Evolutionary conservation across 1,140 invertebrate genomes (phyloP), one percentile per base, ranked within the genome.

Genomic region (Pararge aegeria): DNA sequence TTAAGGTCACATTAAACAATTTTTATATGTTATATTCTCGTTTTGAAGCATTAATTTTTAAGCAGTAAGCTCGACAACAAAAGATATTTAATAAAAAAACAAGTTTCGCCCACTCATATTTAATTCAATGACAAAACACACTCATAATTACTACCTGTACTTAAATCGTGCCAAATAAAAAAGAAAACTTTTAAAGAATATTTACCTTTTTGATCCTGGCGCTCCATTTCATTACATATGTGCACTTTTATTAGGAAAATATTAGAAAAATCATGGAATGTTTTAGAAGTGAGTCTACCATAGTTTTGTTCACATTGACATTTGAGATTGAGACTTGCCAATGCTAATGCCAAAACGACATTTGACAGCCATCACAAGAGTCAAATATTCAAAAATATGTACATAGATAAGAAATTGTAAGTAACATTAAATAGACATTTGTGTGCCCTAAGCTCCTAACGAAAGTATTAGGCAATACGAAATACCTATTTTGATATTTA

Each of bases 171-270:
- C 7, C 30, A 12, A 34, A 12, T n/a, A 34, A 34, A 34, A 34
- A 12, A 7, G 30, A 12, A 12, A 0, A 10, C 10, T 10, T 3
- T 12, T 34, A 3, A 34, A 34, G 30, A 34, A 34, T 34, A 68
- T 66, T 75, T 73, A 81, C 84, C 80, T 74, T 81, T 82, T 58
- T 42, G 37, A 65, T 75, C 77, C 62, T 67, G 63, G 75, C 65
- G 74, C 63, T 83, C 80, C 84, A 87, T 87, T 77, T 82, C 80
- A 77, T 83, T 73, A 65, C 77, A 80, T 75, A 71, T 69, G 27
- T 42, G 57, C 64, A 54, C 62, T 68, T 64, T 64, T 66, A 63
- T 6, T 67, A 51, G 59, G 68, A 62, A 63, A 75, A 68, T 56
- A 66, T 52, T 57, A 61, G 34, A 67, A 73, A 75, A 74, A 61